Conservation (phyloP, 2,888 invertebrate species). For the Temnothorax rugatulus region DNA sequence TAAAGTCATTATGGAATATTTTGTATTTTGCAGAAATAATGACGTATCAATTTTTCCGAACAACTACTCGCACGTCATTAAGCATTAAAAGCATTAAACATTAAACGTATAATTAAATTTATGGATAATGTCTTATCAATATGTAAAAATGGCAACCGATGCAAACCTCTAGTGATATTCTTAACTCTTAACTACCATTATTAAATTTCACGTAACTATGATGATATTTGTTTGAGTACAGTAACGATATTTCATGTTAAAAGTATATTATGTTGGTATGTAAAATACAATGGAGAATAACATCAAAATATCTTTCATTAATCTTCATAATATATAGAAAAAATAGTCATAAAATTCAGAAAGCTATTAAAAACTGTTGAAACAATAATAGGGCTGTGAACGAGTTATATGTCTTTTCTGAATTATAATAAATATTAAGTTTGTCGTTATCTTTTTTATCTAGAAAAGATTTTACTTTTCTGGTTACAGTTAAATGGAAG, state of each 20-base stretch:
- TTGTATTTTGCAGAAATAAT: conserved; percentile 56
- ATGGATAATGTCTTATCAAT: conserved; percentile 46
- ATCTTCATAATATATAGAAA: background rate
- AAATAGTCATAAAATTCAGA: background rate
- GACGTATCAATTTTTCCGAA: conserved; percentile 52
- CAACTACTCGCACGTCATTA: conserved; percentile 50
- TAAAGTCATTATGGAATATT: conserved; percentile 55
- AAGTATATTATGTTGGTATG: background rate
- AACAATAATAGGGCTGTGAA: background rate
- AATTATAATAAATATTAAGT: background rate
- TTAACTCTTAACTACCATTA: conserved; percentile 12
- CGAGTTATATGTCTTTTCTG: background rate
- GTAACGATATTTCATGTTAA: conserved; percentile 25
- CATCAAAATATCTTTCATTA: conserved; percentile 3
- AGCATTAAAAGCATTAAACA: conserved; percentile 43
- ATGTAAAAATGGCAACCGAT: conserved; percentile 8
- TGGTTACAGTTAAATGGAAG: background rate
- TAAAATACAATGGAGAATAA: conserved; percentile 16
- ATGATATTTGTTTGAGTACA: background rate
- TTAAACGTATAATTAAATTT: conserved; percentile 44
- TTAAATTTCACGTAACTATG: background rate
- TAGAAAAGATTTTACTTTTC: background rate
- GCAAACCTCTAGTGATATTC: background rate
- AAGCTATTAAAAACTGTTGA: background rate
- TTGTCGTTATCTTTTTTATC: background rate